Conservation (phyloP, 1,140 invertebrate genomes). For the Mylabris phalerata region DNA sequence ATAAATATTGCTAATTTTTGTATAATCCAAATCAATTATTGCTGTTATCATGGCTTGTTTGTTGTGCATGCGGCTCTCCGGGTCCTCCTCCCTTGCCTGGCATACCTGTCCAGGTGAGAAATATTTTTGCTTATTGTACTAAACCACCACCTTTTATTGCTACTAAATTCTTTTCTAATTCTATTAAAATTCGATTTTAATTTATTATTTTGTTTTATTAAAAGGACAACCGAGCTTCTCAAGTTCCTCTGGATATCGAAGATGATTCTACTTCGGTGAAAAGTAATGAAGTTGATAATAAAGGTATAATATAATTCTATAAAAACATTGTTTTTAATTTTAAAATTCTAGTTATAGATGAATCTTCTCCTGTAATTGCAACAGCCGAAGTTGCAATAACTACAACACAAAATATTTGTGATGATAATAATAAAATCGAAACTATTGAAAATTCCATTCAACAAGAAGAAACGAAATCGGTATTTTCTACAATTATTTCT, state of each 20-base stretch:
- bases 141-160: background rate
- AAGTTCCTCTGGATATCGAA: constrained; percentile 81
- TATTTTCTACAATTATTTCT: too few species aligned
- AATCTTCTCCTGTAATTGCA: too few species aligned
- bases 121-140: constrained; percentile 1
- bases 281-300: constrained; percentile 68
- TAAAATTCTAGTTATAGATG: background rate
- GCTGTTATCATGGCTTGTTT: constrained; percentile 40
- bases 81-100: constrained; percentile 48
- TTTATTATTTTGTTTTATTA: constrained; percentile 28
- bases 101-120: constrained; percentile 35
- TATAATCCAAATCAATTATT: background rate
- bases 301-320: constrained; percentile 47
- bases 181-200: background rate
- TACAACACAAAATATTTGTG: too few species aligned
- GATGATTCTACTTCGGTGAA: constrained; percentile 78
- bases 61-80: constrained; percentile 55
- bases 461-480: too few species aligned
- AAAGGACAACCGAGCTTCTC: constrained; percentile 78
- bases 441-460: too few species aligned
- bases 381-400: too few species aligned
- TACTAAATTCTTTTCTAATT: background rate
- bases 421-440: too few species aligned
- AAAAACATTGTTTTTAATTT: background rate
- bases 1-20: background rate